phyloP scores from a whole-genome alignment of 2,888 invertebrate genomes.

The Cryptocheilus praepositus region DNA sequence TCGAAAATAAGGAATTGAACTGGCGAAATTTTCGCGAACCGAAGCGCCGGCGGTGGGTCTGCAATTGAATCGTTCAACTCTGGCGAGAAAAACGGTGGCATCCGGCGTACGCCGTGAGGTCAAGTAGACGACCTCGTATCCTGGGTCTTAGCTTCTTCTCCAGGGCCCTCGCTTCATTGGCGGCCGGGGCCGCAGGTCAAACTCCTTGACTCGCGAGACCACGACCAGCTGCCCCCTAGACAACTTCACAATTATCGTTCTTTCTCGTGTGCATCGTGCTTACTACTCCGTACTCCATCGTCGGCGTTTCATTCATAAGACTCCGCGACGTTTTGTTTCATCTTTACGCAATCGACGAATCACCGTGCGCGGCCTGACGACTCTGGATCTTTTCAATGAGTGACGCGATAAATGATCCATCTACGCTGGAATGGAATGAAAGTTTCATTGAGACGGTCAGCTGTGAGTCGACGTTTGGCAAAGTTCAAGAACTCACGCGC shows the following conservation, averaged over 20 bases:
- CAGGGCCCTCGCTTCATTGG: slow-evolving; percentile 63
- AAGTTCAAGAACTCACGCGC: too few species aligned
- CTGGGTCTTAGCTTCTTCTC: slow-evolving; percentile 64
- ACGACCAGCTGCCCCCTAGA: slow-evolving; percentile 70
- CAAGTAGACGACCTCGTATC: slow-evolving; percentile 73
- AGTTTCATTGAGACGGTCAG: too few species aligned
- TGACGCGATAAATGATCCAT: too few species aligned
- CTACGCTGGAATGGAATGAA: too few species aligned
- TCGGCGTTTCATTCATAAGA: slow-evolving; percentile 38
- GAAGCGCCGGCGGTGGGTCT: slow-evolving; percentile 32
- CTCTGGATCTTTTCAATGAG: too few species aligned
- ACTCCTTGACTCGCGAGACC: slow-evolving; percentile 68
- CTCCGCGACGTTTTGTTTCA: slow-evolving; percentile 24
- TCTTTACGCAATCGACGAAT: slow-evolving; percentile 1
- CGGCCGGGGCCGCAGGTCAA: slow-evolving; percentile 67
- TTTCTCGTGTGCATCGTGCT: slow-evolving; percentile 22
- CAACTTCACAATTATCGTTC: slow-evolving; percentile 50
- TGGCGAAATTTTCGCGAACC: slow-evolving; percentile 48
- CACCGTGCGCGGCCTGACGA: background rate
- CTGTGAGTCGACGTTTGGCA: too few species aligned
- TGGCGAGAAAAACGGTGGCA: slow-evolving; percentile 69
- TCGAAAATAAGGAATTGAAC: background rate
- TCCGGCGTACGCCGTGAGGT: slow-evolving; percentile 73
- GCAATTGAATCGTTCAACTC: slow-evolving; percentile 66
- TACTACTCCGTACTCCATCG: slow-evolving; percentile 23